Conservation (phyloP, 64 coral and sea anemone genomes). For the Montipora foliosa region DNA sequence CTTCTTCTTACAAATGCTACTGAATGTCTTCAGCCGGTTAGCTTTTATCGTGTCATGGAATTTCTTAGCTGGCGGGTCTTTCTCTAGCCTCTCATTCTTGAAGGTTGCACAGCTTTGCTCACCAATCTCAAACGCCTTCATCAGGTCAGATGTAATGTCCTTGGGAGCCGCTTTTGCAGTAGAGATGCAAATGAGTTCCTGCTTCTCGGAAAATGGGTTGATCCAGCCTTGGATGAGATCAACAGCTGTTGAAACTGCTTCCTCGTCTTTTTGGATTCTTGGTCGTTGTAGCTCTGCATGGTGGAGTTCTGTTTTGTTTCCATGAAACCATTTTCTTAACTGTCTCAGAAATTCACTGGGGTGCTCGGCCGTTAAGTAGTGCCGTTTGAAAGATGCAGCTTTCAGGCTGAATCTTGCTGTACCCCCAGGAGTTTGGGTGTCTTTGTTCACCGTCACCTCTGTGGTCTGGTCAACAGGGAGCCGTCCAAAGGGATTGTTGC, state of each 20-base stretch:
- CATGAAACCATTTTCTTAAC: not conserved
- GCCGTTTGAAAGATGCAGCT: not conserved
- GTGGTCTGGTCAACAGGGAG: too few relatives aligned
- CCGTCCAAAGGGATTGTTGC: conserved; percentile 55
- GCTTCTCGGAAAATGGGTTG: not conserved
- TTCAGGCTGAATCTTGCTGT: conserved; percentile 42
- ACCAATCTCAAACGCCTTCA: not conserved
- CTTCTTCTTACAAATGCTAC: conserved; percentile 58
- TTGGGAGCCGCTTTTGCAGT: conserved; percentile 23
- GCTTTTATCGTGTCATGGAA: conserved; percentile 33
- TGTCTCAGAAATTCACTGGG: not conserved
- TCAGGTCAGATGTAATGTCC: conserved; percentile 4
- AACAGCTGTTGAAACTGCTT: conserved; percentile 25
- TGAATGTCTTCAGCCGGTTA: conserved; percentile 48
- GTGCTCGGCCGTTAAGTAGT: conserved; percentile 15
- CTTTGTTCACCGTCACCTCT: too few relatives aligned
- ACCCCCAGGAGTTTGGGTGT: conserved; percentile 28
- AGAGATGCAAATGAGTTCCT: conserved; percentile 19
- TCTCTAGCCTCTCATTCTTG: conserved; percentile 21
- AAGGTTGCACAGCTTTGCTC: conserved; percentile 24
- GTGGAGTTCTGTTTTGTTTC: not conserved
- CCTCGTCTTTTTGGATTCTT: conserved; percentile 35
- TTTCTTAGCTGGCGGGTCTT: conserved; percentile 1
- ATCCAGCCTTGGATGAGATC: not conserved
- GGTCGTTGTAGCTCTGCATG: not conserved